These are phyloP conservation scores for Caenorhabditis panamensis DNA, from an alignment of 2,888 invertebrate species.

Conservation along the genomic window DNA sequence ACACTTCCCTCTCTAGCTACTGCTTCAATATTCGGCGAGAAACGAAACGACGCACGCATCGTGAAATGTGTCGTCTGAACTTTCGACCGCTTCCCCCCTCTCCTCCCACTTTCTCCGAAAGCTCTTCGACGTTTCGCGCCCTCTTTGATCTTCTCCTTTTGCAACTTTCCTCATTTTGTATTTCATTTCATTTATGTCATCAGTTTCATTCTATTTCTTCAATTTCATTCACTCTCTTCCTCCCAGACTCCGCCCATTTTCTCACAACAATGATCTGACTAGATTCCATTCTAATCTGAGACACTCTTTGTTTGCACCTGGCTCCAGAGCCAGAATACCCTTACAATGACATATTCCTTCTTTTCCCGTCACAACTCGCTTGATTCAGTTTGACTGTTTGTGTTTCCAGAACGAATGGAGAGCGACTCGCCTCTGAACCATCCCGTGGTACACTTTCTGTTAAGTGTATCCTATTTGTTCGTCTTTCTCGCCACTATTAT, in stretches of 20 bases:
- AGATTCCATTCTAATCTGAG: constrained; percentile 7
- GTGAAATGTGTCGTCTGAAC: constrained; percentile 31
- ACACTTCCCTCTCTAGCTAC: background rate
- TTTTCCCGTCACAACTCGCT: background rate
- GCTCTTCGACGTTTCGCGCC: constrained; percentile 44
- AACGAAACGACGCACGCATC: background rate
- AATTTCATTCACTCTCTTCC: constrained; percentile 14
- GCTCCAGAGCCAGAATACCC: no score
- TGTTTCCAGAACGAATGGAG: constrained; percentile 60
- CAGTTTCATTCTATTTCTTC: constrained; percentile 36
- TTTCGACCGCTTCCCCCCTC: constrained; percentile 27
- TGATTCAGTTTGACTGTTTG: background rate
- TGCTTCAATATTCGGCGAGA: constrained; percentile 13
- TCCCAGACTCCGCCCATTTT: constrained; percentile 22
- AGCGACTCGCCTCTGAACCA: constrained; percentile 70
- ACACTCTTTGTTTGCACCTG: constrained; percentile 8
- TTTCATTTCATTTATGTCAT: constrained; percentile 13
- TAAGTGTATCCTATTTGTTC: constrained; percentile 73
- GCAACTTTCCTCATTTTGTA: constrained; percentile 34
- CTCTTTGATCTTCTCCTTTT: constrained; percentile 21
- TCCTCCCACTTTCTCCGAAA: constrained; percentile 21
- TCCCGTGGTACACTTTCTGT: constrained; percentile 72
- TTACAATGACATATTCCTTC: background rate
- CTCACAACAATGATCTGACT: constrained; percentile 28
- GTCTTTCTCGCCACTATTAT: constrained; percentile 77